Evolutionary conservation across 2,113 vertebrate genomes (phyloP), one percentile per base, ranked within the genome.

Genomic region (Neogale vison): DNA sequence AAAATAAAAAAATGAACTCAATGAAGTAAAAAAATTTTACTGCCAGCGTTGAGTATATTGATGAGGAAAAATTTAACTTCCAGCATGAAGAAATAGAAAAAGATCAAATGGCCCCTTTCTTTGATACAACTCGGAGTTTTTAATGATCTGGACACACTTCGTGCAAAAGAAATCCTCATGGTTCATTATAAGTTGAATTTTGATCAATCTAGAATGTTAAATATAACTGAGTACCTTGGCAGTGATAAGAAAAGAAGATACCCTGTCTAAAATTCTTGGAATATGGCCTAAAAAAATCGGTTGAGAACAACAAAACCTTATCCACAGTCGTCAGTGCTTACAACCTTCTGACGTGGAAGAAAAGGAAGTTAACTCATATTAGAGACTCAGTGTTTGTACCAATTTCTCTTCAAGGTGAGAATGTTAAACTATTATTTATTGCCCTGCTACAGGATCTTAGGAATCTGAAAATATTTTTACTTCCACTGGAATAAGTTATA

Each of bases 391-490:
- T 71, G 57, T 83, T 95, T 34, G 13, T 47, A 90, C 34, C 65
- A 93, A 95, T 93, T 97, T 90, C 69, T 97, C 72, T 82, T 96
- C 76, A 88, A 95, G 72, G 61, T 82, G 50, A 24, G 31, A 81
- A 92, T 90, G 52, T 90, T 95, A 92, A 97, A 82, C 52, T 84
- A 96, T 92, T 95, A 96, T 95, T 96, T 95, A 94, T 76, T 96
- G 31, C 29, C 57, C 82, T 92, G 47, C 50, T 81, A 85, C 8
- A 47, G 80, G 77, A 34, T 84, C 61, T 85, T 18, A 45, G 87
- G 65, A 96, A 92, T 96, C 80, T 71, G 74, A 96, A 96, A 84
- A 74, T 77, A 52, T 82, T 95, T 96, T 83, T 21, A 74, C 57
- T 93, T 98, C 71, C 50, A 84, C 50, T 82, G 83, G 59, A 52